Base-by-base conservation (phyloP, 2,888 invertebrate genomes). In the Rhodophaea formosa region DNA sequence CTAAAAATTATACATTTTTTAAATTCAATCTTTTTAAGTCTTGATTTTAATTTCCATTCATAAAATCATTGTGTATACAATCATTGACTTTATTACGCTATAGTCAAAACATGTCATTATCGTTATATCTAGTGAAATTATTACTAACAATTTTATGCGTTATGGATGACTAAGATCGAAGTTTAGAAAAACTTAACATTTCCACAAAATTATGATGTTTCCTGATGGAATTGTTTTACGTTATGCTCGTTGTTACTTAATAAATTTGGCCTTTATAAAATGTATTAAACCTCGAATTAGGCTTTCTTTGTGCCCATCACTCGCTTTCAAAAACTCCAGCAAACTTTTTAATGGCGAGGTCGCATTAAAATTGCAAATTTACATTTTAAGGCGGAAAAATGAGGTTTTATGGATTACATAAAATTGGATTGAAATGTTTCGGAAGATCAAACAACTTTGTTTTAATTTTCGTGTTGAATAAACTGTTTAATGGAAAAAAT, bases 211-310 rank as follows among this genome's bases (percentile, higher is more conserved):
- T 67, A 69, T 70, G 66, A 71, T 69, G 69, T 70, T 67, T 65
- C 74, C 64, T 71, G 68, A 72, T 70, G 64, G 59, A 65, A 66
- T 67, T 69, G 64, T 69, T 72, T 70, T 70, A 67, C 72, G 70
- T 66, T 58, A 58, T 56, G 56, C 56, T 45, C 58, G 55, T 63
- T 63, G 61, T 62, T 65, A 59, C 59, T 57, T 64, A 58, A 63
- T 65, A 64, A 64, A 64, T 62, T 61, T 47, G 15, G 42, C 53
- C 45, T 54, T 64, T 62, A 61, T 56, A 39, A 62, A 63, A 53
- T 58, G 49, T 56, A 57, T 61, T 58, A 58, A 58, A 58, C 52
- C 53, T 51, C 53, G 14, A 63, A 62, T 64, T 60, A 49, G 63
- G 53, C 58, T 61, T 61, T 47, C 47, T 59, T 58, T 46, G 53